These are phyloP conservation scores for Uropsilus gracilis DNA, from an alignment of 2,113 vertebrate genomes.

Conservation along the genomic window DNA sequence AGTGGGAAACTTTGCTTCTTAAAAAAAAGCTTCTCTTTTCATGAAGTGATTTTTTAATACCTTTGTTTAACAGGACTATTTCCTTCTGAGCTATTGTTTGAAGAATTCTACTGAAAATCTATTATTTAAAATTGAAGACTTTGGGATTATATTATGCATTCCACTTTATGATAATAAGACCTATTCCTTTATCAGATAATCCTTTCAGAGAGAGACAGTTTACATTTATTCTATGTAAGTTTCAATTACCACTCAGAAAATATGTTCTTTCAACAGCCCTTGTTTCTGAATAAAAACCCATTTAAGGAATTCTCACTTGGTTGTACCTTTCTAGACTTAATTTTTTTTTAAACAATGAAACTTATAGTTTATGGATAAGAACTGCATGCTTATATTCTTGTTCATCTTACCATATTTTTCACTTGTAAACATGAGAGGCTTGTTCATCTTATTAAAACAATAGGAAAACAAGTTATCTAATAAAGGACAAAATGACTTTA, in stretches of 20 bases:
- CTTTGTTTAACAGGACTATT: constrained; percentile 58
- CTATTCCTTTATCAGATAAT: constrained; percentile 54
- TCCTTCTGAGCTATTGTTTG: constrained; percentile 48
- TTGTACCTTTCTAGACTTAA: background rate
- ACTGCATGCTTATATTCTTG: background rate
- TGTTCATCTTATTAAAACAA: background rate
- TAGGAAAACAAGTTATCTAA: background rate
- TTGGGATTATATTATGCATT: constrained; percentile 22
- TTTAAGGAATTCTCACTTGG: background rate
- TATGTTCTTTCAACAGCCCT: background rate
- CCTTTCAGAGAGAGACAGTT: constrained; percentile 43
- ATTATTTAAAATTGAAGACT: constrained; percentile 26
- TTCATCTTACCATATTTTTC: constrained; percentile 41
- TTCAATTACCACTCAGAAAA: constrained; percentile 53
- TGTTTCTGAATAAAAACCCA: constrained; percentile 60
- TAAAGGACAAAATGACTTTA: background rate
- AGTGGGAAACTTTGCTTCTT: constrained; percentile 31
- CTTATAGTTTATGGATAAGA: background rate
- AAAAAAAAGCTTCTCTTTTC: constrained; percentile 30
- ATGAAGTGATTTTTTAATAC: constrained; percentile 58
- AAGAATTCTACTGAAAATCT: constrained; percentile 42
- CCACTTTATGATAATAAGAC: constrained; percentile 20
- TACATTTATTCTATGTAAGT: constrained; percentile 36
- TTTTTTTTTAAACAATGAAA: background rate
- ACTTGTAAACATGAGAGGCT: background rate